Evolutionary conservation across 1,140 invertebrate genomes (phyloP), one percentile per base, ranked within the genome.

Genomic region (Platyscapa corneri): DNA sequence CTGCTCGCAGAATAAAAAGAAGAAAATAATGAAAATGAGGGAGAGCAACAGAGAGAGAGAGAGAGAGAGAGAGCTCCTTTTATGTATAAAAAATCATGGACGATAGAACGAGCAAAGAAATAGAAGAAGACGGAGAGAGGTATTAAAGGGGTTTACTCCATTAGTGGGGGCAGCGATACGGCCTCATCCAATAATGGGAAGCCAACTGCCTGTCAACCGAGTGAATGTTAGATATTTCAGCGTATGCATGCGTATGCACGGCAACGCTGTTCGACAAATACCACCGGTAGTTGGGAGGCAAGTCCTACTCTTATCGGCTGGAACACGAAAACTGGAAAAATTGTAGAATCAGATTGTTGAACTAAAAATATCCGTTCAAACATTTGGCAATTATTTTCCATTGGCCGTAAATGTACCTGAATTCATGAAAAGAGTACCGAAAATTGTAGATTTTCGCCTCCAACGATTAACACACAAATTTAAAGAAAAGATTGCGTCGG

Each of bases 171-270:
- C 84, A 77, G 79, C 60, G 60, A 76, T 85, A 85, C 53, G 84
- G 84, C 70, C 60, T 85, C 84, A 85, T 85, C 84, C 84, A 85
- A 82, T 85, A 76, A 85, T 27, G 30, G 0, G 84, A 85, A 85
- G 79, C 84, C 84, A 78, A 23, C 2, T 5, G 3, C 27, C 60
- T 80, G 60, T 37, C 20, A n/a, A 14, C 23, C 27, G 37, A 42
- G 37, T 32, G 8, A 74, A 5, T 42, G 27, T 6, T 14, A 32
- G 70, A 39, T 32, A 74, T 74, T 18, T 39, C 12, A n/a, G 67
- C 37, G 23, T 72, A 39, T 72, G 20, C 18, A 72, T 72, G 12
- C n/a, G 5, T 72, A 7, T 23, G 32, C 12, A 39, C 6, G 37
- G 10, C 34, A 37, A 20, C 49, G 16, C 49, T 7, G 2, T 53